phyloP scores from a whole-genome alignment of 2,797 vertebrate species.

The Acanthiza pusilla region DNA sequence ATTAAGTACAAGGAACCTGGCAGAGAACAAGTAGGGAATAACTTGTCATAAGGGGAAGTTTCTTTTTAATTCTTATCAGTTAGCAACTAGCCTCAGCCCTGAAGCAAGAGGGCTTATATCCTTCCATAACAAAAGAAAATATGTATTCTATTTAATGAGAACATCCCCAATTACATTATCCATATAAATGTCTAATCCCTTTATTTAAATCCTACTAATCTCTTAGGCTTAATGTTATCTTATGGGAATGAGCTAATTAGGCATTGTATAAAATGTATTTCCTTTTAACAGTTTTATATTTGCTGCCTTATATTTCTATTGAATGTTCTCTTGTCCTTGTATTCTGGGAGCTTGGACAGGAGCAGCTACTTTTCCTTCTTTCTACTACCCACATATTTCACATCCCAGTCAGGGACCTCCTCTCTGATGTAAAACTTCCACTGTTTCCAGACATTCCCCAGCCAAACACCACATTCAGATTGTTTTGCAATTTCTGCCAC shows the following conservation, averaged over 20 bases:
- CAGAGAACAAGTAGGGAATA: not conserved
- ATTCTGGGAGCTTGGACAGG: not conserved
- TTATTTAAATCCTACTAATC: slow-evolving; percentile 60
- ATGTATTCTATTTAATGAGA: slow-evolving; percentile 37
- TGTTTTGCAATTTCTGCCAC: not conserved
- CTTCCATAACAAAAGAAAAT: slow-evolving; percentile 44
- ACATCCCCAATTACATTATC: slow-evolving; percentile 50
- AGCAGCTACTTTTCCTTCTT: not conserved
- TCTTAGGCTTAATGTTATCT: slow-evolving; percentile 46
- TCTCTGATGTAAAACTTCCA: not conserved
- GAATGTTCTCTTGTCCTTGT: not conserved
- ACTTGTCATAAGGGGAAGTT: not conserved
- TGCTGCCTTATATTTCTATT: slow-evolving; percentile 1
- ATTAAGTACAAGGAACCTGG: slow-evolving; percentile 3
- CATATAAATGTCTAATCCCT: slow-evolving; percentile 61
- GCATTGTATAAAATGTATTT: slow-evolving; percentile 8
- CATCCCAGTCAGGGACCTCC: not conserved
- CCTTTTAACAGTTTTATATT: slow-evolving; percentile 5
- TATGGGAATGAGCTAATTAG: slow-evolving; percentile 57
- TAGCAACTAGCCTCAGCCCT: not conserved
- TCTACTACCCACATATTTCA: not conserved
- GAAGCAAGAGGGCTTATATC: slow-evolving; percentile 25
- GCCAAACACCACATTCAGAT: not conserved
- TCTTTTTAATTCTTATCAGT: slow-evolving; percentile 40
- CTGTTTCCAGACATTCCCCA: not conserved